These are phyloP conservation scores for Seira sanloemensis DNA, from an alignment of 2,888 invertebrate species.

Conservation along the genomic window DNA sequence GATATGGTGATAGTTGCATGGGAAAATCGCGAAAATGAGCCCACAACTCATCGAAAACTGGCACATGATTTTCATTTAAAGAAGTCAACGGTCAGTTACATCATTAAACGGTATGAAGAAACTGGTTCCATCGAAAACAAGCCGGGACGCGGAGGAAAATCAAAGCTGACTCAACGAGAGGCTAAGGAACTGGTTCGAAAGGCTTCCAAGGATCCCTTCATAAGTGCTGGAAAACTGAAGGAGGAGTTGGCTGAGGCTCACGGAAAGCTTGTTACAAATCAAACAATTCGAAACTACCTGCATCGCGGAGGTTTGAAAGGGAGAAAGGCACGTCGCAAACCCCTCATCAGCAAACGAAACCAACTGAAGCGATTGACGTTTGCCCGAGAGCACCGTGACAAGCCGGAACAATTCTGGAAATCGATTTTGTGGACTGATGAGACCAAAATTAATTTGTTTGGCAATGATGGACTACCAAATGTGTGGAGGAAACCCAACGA, in stretches of 20 bases:
- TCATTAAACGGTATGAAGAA: background rate
- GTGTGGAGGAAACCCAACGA: slow-evolving; percentile 39
- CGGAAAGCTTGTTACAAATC: background rate
- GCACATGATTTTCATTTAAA: background rate
- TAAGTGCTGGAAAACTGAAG: background rate
- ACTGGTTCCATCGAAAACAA: background rate
- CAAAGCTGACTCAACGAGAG: background rate
- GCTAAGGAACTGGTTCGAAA: background rate
- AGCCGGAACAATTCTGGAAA: slow-evolving; percentile 29
- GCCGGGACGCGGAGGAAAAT: background rate
- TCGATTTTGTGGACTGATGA: slow-evolving; percentile 50
- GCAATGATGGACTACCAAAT: slow-evolving; percentile 15
- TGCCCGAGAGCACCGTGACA: slow-evolving; percentile 28
- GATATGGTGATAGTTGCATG: background rate
- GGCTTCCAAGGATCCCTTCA: slow-evolving; percentile 10
- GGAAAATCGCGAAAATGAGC: background rate
- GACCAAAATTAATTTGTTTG: slow-evolving; percentile 47
- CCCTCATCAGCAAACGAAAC: slow-evolving; percentile 37
- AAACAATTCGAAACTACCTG: slow-evolving; percentile 23
- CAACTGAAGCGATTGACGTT: slow-evolving; percentile 27
- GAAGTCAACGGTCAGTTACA: background rate
- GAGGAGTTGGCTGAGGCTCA: background rate
- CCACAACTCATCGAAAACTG: background rate
- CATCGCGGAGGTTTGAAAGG: background rate
- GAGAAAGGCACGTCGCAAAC: slow-evolving; percentile 24